phyloP scores from a whole-genome alignment of 2,888 invertebrate species.

The Nomada hirtipes region DNA sequence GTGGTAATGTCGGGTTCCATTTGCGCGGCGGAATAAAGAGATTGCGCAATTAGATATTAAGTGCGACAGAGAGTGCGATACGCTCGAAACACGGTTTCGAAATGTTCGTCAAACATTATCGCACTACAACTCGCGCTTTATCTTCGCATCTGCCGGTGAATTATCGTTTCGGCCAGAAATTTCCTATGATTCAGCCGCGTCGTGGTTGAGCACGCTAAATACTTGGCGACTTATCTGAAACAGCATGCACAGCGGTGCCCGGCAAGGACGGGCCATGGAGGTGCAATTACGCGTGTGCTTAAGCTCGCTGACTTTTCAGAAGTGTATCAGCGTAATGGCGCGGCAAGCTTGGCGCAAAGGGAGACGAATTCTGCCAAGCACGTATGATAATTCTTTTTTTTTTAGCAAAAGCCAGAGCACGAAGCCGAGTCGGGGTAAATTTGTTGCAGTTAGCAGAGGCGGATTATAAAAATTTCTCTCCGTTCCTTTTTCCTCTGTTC shows the following conservation, averaged over 20 bases:
- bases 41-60: constrained; percentile 33
- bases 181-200: constrained; percentile 24
- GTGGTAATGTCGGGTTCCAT: neutral
- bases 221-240: constrained; percentile 40
- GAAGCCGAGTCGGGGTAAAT: neutral
- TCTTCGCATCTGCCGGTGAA: neutral
- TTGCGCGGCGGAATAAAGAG: constrained; percentile 21
- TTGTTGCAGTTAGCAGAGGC: neutral
- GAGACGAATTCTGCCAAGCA: neutral
- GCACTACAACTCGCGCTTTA: constrained; percentile 2
- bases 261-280: neutral
- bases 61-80: neutral
- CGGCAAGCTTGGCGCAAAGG: neutral
- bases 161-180: constrained; percentile 32
- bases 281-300: constrained; percentile 22
- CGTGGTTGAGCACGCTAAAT: constrained; percentile 39
- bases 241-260: constrained; percentile 11
- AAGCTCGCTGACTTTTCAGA: constrained; percentile 14
- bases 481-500: neutral
- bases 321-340: constrained; percentile 9
- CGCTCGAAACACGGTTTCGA: neutral
- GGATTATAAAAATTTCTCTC: neutral
- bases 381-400: constrained; percentile 6
- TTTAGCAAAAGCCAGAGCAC: no score
- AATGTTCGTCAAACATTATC: constrained; percentile 35